Percentiles rank a stretch among this genome's conserved stretches.
These are phyloP conservation scores for Sialis lutaria DNA, from an alignment of 2,888 invertebrate species.

Conservation along the genomic window DNA sequence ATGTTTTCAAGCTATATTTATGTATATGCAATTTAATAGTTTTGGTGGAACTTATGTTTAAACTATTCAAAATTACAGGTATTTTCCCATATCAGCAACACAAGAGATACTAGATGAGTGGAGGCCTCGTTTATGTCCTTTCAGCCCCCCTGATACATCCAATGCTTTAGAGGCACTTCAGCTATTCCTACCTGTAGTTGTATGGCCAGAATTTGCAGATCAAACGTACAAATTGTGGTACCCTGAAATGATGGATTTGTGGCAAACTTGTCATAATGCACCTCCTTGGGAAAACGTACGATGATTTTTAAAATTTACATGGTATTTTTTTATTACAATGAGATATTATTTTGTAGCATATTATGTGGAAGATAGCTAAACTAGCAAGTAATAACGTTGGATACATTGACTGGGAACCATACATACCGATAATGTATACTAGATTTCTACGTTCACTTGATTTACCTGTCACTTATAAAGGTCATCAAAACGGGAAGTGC, in stretches of 20 bases:
- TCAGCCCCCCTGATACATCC: conserved; percentile 34
- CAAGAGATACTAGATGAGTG: conserved; percentile 74
- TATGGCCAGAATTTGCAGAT: conserved; percentile 40
- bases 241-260: conserved; percentile 56
- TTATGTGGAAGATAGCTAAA: conserved; percentile 56
- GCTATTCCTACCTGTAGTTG: conserved; percentile 58
- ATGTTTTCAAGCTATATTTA: too few relatives aligned
- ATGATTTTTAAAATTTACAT: conserved; percentile 2
- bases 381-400: conserved; percentile 61
- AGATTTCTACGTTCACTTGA: conserved; percentile 54
- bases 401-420: conserved; percentile 72
- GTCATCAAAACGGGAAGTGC: conserved; percentile 36
- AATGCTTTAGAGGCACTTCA: conserved; percentile 43
- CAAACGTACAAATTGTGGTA: conserved; percentile 64
- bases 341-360: conserved; percentile 31
- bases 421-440: conserved; percentile 60
- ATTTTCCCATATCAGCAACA: conserved; percentile 56
- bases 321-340: conserved; percentile 1
- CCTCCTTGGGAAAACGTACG: conserved; percentile 46
- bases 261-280: conserved; percentile 60
- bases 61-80: conserved; percentile 28
- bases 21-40: conserved; percentile 8
- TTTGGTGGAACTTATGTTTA: neutral
- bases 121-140: conserved; percentile 62
- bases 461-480: conserved; percentile 61